These are phyloP conservation scores for Pelodytes ibericus DNA, from an alignment of 2,797 vertebrate species.

Conservation along the genomic window DNA sequence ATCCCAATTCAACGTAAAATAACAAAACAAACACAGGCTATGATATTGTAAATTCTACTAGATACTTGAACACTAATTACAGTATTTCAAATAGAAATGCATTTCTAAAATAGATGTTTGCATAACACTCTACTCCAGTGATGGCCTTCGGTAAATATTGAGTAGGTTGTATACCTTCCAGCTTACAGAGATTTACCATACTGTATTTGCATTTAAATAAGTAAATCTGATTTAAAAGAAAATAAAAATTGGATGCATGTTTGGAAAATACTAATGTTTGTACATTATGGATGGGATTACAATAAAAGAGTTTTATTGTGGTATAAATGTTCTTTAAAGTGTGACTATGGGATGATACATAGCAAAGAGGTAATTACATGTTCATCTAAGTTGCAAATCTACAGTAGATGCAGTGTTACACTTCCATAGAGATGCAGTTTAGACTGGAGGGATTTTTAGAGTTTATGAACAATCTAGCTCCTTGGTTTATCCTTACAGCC, in stretches of 20 bases:
- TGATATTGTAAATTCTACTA: conserved; percentile 46
- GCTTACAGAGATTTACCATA: conserved; percentile 42
- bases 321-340: conserved; percentile 37
- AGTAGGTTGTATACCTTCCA: conserved; percentile 32
- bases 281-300: conserved; percentile 47
- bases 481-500: neutral
- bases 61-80: conserved; percentile 49
- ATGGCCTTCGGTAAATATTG: conserved; percentile 29
- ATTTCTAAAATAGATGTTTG: conserved; percentile 49
- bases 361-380: conserved; percentile 33
- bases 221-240: conserved; percentile 51
- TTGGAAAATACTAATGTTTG: conserved; percentile 39
- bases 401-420: conserved; percentile 1
- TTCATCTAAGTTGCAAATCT: conserved; percentile 32
- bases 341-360: conserved; percentile 27
- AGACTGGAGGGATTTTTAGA: neutral
- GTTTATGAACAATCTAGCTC: neutral
- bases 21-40: conserved; percentile 24
- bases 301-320: conserved; percentile 50
- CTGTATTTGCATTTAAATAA: conserved; percentile 52
- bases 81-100: conserved; percentile 44
- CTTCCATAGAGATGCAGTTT: neutral
- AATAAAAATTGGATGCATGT: conserved; percentile 38
- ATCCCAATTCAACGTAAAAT: conserved; percentile 43
- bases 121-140: conserved; percentile 42